Percentiles rank a stretch among this genome's conserved stretches.
phyloP scores from a whole-genome alignment of 2,888 invertebrate genomes.

The Ectemnius cavifrons region DNA sequence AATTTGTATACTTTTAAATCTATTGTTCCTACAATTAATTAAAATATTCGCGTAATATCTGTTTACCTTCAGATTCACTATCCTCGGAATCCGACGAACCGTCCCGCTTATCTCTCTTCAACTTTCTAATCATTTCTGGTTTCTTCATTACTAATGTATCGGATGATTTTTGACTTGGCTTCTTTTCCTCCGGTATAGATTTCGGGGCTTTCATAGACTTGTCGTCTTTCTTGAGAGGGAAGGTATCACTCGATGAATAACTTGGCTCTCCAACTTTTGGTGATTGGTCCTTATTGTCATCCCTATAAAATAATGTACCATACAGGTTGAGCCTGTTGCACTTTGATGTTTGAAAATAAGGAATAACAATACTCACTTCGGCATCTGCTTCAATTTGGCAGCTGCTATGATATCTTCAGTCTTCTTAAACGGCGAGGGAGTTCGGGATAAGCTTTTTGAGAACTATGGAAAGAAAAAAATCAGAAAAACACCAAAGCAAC shows the following conservation, averaged over 20 bases:
- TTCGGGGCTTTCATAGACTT: conserved; percentile 65
- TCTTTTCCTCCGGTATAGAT: conserved; percentile 69
- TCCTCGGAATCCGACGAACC: conserved; percentile 74
- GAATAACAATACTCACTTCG: conserved; percentile 55
- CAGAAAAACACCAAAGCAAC: conserved; percentile 16
- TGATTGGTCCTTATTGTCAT: conserved; percentile 70
- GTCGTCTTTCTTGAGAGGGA: conserved; percentile 74
- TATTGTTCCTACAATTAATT: too few relatives aligned
- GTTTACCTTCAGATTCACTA: conserved; percentile 67
- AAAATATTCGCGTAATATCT: neutral
- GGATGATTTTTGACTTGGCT: conserved; percentile 62
- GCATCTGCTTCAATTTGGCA: conserved; percentile 65
- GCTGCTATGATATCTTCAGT: conserved; percentile 76
- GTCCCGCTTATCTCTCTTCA: conserved; percentile 71
- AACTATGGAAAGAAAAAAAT: conserved; percentile 76
- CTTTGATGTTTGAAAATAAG: neutral
- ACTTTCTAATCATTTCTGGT: conserved; percentile 64
- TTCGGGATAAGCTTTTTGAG: conserved; percentile 89
- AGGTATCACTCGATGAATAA: conserved; percentile 65
- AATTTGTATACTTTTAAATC: neutral
- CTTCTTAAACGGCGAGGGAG: conserved; percentile 91
- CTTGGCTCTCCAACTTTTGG: conserved; percentile 67
- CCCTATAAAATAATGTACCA: conserved; percentile 55
- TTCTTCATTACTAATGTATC: conserved; percentile 67
- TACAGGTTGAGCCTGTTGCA: too few relatives aligned